Conservation (phyloP, 2,113 vertebrate genomes). For the Macrotus californicus region DNA sequence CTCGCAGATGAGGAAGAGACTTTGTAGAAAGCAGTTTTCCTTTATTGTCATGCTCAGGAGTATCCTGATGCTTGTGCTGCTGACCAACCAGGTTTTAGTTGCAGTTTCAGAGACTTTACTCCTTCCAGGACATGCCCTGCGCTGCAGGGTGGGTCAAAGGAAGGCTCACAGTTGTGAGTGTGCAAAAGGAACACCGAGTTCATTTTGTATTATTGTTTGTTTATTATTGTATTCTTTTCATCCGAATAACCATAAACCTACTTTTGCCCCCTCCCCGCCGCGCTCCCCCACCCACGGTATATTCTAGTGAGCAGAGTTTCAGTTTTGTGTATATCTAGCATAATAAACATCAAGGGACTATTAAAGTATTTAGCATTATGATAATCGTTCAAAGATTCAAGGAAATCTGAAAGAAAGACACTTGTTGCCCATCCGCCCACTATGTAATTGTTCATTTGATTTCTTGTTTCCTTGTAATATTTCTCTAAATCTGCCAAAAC, state of each 20-base stretch:
- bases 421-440: not conserved
- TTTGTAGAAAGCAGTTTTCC: not conserved
- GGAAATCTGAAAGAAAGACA: not conserved
- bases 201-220: not conserved
- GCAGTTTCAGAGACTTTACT: not conserved
- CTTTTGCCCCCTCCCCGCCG: not conserved
- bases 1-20: not conserved
- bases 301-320: not conserved
- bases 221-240: not conserved
- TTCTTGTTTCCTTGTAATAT: not conserved
- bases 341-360: not conserved
- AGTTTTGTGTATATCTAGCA: not conserved
- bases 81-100: not conserved
- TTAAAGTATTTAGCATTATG: not conserved
- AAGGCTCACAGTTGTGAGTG: not conserved
- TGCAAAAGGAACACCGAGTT: not conserved
- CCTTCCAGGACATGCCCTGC: not conserved
- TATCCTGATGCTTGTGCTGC: not conserved
- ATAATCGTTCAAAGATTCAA: not conserved
- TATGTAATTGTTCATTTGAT: not conserved
- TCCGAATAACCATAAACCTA: not conserved
- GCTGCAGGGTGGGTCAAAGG: not conserved
- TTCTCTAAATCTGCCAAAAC: not conserved
- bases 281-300: too few species aligned
- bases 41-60: not conserved